These are phyloP conservation scores for Zophobas morio DNA, from an alignment of 1,140 invertebrate species.

Conservation along the genomic window DNA sequence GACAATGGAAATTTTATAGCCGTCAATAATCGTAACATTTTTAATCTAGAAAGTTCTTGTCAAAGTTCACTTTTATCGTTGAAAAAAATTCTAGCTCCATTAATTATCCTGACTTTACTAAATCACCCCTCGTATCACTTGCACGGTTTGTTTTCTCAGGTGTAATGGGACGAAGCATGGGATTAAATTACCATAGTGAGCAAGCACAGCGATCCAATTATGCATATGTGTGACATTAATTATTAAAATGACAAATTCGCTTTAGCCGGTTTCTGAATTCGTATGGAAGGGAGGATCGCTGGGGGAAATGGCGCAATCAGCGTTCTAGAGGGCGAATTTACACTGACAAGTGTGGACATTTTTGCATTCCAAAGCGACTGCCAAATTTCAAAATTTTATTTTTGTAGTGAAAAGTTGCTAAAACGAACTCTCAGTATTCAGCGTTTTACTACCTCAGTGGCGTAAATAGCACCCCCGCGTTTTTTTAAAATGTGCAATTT, in stretches of 20 bases:
- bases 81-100: not conserved
- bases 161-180: slow-evolving; percentile 1
- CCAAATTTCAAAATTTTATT: too few species aligned
- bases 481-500: too few species aligned
- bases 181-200: slow-evolving; percentile 31
- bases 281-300: not conserved
- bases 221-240: slow-evolving; percentile 23
- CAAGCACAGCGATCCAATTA: slow-evolving; percentile 20
- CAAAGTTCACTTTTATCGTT: not conserved
- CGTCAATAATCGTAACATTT: too few species aligned
- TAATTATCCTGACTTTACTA: not conserved
- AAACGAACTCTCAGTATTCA: too few species aligned
- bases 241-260: slow-evolving; percentile 34
- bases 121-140: slow-evolving; percentile 7
- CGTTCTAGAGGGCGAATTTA: too few species aligned
- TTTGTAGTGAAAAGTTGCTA: too few species aligned
- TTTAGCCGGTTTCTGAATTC: slow-evolving; percentile 8
- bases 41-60: too few species aligned
- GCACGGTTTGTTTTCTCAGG: slow-evolving; percentile 17
- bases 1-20: slow-evolving; percentile 26
- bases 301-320: too few species aligned
- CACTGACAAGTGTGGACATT: too few species aligned
- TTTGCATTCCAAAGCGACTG: too few species aligned
- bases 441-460: too few species aligned
- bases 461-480: too few species aligned